These are phyloP conservation scores for Nematostella vectensis DNA, from an alignment of 92 coral and sea anemone species.

Conservation along the genomic window DNA sequence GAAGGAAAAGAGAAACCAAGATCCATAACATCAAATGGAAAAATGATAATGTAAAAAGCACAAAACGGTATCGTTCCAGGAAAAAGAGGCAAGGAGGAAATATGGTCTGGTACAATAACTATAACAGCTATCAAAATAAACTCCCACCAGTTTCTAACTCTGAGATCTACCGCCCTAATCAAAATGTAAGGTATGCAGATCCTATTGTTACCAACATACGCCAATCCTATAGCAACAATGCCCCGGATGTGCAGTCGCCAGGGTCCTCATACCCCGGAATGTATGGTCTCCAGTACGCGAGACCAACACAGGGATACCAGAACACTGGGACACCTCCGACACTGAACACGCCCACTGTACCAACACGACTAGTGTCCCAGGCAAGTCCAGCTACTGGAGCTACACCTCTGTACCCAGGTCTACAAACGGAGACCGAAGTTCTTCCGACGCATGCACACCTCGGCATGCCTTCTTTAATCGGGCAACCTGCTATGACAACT, in stretches of 20 bases:
- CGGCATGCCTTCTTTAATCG: neutral
- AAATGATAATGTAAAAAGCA: too few relatives aligned
- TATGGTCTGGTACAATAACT: slow-evolving; percentile 47
- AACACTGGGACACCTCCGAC: neutral
- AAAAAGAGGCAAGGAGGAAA: slow-evolving; percentile 53
- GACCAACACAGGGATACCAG: slow-evolving; percentile 20
- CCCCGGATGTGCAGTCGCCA: neutral
- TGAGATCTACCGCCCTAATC: slow-evolving; percentile 8
- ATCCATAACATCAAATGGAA: too few relatives aligned
- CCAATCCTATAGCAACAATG: slow-evolving; percentile 25
- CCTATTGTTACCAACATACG: slow-evolving; percentile 31
- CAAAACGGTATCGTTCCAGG: neutral
- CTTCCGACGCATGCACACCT: neutral
- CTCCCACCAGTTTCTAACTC: neutral
- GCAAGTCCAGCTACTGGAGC: slow-evolving; percentile 5
- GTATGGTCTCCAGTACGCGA: slow-evolving; percentile 17
- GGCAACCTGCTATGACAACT: neutral
- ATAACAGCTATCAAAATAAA: neutral
- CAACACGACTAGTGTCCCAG: neutral
- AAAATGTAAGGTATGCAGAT: neutral
- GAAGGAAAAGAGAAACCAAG: slow-evolving; percentile 29
- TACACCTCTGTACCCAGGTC: neutral
- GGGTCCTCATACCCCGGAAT: slow-evolving; percentile 5
- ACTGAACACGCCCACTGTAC: neutral
- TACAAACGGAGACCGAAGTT: neutral